A percentile compares a stretch with the other conserved stretches of the same genome.
Evolutionary conservation across 2,113 vertebrate species (phyloP).

Genomic region (Silurus glanis): DNA sequence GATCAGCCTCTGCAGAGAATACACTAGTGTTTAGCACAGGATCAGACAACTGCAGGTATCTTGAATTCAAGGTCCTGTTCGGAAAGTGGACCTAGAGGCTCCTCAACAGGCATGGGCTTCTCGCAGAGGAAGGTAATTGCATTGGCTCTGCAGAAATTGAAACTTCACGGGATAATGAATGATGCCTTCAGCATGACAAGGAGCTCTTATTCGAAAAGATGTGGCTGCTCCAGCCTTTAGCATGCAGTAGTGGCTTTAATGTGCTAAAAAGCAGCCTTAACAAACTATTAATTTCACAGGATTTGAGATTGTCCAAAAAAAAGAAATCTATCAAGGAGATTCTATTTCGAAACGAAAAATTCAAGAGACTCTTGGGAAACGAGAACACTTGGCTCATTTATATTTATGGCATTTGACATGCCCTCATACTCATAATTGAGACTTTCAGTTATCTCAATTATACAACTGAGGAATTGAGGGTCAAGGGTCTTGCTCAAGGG

Average conservation of each 20-base stretch:
- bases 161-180: slow-evolving; percentile 69
- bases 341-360: slow-evolving; percentile 21
- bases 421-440: too few species aligned
- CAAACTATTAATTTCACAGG: not conserved
- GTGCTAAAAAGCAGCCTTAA: not conserved
- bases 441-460: too few species aligned
- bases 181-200: slow-evolving; percentile 56
- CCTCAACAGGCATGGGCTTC: slow-evolving; percentile 46
- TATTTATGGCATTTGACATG: too few species aligned
- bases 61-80: slow-evolving; percentile 59
- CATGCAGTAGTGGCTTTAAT: not conserved
- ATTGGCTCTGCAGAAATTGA: slow-evolving; percentile 61
- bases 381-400: not conserved
- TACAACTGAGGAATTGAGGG: too few species aligned
- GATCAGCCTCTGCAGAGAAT: not conserved
- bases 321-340: not conserved
- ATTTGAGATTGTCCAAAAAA: not conserved
- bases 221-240: slow-evolving; percentile 54
- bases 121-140: slow-evolving; percentile 61
- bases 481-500: too few species aligned
- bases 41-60: slow-evolving; percentile 34
- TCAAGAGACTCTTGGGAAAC: slow-evolving; percentile 24
- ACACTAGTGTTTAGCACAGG: slow-evolving; percentile 26
- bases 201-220: slow-evolving; percentile 60
- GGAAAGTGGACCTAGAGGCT: slow-evolving; percentile 54